Base-by-base conservation (phyloP, 2,113 vertebrate genomes). In the Halcyon senegalensis region DNA sequence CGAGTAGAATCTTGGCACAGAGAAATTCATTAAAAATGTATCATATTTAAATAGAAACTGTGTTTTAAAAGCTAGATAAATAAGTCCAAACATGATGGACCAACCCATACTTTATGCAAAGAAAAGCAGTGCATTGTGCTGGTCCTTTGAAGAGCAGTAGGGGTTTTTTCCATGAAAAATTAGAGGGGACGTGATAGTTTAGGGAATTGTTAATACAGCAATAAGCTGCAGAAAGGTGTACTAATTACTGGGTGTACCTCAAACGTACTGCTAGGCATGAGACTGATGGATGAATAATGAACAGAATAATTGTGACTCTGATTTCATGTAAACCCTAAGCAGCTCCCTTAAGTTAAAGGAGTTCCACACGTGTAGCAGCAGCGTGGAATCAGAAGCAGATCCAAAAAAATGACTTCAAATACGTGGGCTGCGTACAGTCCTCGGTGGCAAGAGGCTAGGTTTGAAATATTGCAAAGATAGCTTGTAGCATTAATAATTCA, bases 161-260 rank as follows among this genome's bases (percentile, higher is more conserved):
- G 43, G 39, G 6, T 2, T 58, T 93, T 70, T 91, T 93, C 60
- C 81, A 84, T 81, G 79, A 95, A 85, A 91, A 93, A 89, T 62
- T 12, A 76, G 75, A 94, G 19, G 66, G 48, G 58, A 94, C 63
- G 6, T 41, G 56, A 31, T 86, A 58, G 78, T 94, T 94, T 44
- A 90, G 95, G 89, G 93, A 94, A 89, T 79, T 94, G 85, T 68
- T 97, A 96, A 94, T 94, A 78, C 1, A 88, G 70, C 70, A 93
- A 63, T 95, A 88, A 94, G 70, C n/a, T 95, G 96, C 92, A 76
- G 51, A 87, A 92, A 85, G 77, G 89, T 92, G 84, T 79, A 93
- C 89, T 93, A 72, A 90, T 96, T 96, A 96, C 87, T 73, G 69
- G 58, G 74, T 0, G 1, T 87, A 69, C 74, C 70, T 87, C 95